These are phyloP conservation scores for Callosobruchus maculatus DNA, from an alignment of 2,888 invertebrate species.

Conservation along the genomic window DNA sequence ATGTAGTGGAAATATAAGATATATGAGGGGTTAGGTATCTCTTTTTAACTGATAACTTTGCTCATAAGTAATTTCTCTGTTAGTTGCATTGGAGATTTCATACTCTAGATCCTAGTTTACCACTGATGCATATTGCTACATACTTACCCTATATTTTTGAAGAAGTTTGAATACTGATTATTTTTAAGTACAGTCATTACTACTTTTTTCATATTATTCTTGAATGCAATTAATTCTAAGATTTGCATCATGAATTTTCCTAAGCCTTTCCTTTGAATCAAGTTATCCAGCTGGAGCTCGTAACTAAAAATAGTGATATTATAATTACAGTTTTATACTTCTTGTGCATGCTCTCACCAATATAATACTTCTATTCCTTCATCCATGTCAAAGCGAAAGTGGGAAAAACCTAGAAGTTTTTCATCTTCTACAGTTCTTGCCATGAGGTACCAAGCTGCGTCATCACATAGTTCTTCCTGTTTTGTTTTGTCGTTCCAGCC, in stretches of 20 bases:
- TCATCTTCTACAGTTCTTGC: constrained; percentile 53
- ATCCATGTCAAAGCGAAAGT: constrained; percentile 83
- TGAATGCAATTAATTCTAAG: constrained; percentile 70
- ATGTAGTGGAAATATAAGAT: too few relatives aligned
- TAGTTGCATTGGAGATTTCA: too few relatives aligned
- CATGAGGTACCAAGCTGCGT: constrained; percentile 70
- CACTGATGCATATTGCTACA: constrained; percentile 1
- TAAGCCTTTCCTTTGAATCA: constrained; percentile 71
- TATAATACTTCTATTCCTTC: constrained; percentile 73
- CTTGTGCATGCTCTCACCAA: constrained; percentile 59
- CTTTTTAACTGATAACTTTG: too few relatives aligned
- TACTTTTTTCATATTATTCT: constrained; percentile 74
- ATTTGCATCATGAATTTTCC: constrained; percentile 79
- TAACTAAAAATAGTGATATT: constrained; percentile 59
- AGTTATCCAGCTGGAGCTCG: constrained; percentile 77
- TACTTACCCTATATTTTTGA: constrained; percentile 69
- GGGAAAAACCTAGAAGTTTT: constrained; percentile 70
- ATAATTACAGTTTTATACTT: too few relatives aligned
- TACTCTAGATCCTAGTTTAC: too few relatives aligned
- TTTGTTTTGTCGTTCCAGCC: constrained; percentile 77
- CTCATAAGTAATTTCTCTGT: too few relatives aligned
- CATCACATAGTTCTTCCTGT: constrained; percentile 68
- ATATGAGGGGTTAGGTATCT: too few relatives aligned
- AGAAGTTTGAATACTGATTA: constrained; percentile 73
- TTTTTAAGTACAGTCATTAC: constrained; percentile 79